A percentile compares a stretch with the other conserved stretches of the same genome.
These are phyloP conservation scores for Pelecanus crispus DNA, from an alignment of 2,113 vertebrate genomes.

Conservation along the genomic window DNA sequence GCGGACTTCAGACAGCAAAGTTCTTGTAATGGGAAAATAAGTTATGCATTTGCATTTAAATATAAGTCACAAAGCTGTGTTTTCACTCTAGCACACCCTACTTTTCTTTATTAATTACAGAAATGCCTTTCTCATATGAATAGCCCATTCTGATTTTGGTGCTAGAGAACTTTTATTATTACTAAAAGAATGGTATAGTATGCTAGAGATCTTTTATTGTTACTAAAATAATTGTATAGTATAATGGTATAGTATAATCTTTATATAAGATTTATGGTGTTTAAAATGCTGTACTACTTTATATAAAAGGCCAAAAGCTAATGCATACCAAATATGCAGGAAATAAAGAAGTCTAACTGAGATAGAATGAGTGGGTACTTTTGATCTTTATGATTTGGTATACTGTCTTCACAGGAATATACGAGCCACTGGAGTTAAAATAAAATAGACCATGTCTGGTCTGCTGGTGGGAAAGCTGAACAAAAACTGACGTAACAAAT, in stretches of 20 bases:
- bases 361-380: background rate
- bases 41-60: no score
- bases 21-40: background rate
- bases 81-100: background rate
- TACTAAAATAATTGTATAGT: background rate
- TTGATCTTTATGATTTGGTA: background rate
- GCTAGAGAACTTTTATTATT: background rate
- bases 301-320: conserved; percentile 1
- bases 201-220: background rate
- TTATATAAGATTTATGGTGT: background rate
- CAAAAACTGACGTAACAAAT: background rate
- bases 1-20: background rate
- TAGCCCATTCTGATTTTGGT: background rate
- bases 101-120: background rate
- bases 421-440: background rate
- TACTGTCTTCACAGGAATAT: background rate
- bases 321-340: background rate
- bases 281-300: conserved; percentile 5
- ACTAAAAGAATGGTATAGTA: background rate
- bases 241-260: background rate
- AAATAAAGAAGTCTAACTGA: conserved; percentile 1
- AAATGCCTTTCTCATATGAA: background rate
- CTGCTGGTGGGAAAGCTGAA: background rate
- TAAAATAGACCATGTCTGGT: background rate
- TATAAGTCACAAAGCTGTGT: background rate